phyloP scores from a whole-genome alignment of 2,888 invertebrate species.

The Endomychus coccineus region DNA sequence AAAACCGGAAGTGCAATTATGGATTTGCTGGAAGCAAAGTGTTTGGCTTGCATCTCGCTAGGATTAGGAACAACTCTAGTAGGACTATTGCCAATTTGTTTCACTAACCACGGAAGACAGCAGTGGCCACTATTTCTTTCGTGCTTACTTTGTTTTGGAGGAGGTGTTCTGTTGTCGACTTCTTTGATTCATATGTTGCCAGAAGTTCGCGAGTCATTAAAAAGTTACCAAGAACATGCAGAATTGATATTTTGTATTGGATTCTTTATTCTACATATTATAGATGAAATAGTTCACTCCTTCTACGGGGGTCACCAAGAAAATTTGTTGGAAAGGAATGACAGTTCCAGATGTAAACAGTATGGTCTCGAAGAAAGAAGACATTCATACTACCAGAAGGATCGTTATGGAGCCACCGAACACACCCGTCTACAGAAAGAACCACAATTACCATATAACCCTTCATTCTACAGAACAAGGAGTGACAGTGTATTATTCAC shows the following conservation, averaged over 20 bases:
- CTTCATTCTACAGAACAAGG: constrained; percentile 16
- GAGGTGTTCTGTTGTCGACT: constrained; percentile 71
- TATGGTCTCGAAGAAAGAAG: constrained; percentile 7
- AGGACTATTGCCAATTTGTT: constrained; percentile 62
- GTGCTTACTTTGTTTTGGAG: constrained; percentile 69
- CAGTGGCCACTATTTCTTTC: constrained; percentile 59
- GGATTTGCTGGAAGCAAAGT: constrained; percentile 53
- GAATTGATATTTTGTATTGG: constrained; percentile 62
- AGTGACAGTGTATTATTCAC: constrained; percentile 26
- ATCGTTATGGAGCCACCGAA: constrained; percentile 13
- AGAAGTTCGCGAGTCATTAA: constrained; percentile 56
- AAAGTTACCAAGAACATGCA: constrained; percentile 45
- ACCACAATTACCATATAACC: constrained; percentile 27
- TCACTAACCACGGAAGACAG: constrained; percentile 52
- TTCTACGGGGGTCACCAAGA: constrained; percentile 49
- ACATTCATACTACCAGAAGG: background rate
- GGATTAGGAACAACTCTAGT: constrained; percentile 62
- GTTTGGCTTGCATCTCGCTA: constrained; percentile 57
- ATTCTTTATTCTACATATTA: constrained; percentile 63
- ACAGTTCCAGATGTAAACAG: constrained; percentile 10
- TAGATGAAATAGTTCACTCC: constrained; percentile 66
- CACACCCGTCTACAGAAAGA: constrained; percentile 5
- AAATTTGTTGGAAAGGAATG: constrained; percentile 17
- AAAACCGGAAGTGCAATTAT: too few relatives aligned
- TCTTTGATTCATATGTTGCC: constrained; percentile 72